These are phyloP conservation scores for Hyles euphorbiae DNA, from an alignment of 1,140 invertebrate species.

Conservation along the genomic window DNA sequence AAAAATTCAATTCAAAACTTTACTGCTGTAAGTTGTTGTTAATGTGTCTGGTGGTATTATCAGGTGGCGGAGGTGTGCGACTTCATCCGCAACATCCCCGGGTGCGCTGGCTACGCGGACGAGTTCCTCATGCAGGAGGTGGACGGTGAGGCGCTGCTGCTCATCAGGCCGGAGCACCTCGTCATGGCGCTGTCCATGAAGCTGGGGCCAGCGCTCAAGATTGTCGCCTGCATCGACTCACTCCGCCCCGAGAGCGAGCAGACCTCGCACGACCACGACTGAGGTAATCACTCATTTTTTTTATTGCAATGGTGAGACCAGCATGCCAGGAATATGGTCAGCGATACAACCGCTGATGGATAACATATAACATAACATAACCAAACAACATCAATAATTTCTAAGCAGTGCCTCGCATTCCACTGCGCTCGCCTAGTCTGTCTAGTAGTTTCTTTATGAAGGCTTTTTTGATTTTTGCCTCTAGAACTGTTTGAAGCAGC, in stretches of 20 bases:
- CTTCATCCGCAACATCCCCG: conserved; percentile 90
- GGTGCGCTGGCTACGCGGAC: conserved; percentile 94
- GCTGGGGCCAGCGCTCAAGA: conserved; percentile 95
- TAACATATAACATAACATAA: too few species aligned
- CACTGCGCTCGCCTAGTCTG: too few species aligned
- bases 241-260: conserved; percentile 79
- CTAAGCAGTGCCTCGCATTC: too few species aligned
- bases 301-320: too few species aligned
- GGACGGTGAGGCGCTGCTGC: conserved; percentile 94
- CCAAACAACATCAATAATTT: too few species aligned
- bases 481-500: too few species aligned
- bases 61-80: conserved; percentile 87
- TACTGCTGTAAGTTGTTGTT: too few species aligned
- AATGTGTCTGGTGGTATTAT: neutral
- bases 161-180: conserved; percentile 96
- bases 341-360: too few species aligned
- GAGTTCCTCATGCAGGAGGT: conserved; percentile 97
- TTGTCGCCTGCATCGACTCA: conserved; percentile 90
- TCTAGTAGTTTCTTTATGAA: too few species aligned
- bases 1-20: too few species aligned
- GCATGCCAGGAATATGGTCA: too few species aligned
- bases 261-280: conserved; percentile 40
- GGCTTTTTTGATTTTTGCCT: too few species aligned
- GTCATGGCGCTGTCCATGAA: conserved; percentile 97
- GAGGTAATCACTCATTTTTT: conserved; percentile 34